Evolutionary conservation across 2,888 invertebrate genomes (phyloP).

Genomic region (Bellardia bayeri): DNA sequence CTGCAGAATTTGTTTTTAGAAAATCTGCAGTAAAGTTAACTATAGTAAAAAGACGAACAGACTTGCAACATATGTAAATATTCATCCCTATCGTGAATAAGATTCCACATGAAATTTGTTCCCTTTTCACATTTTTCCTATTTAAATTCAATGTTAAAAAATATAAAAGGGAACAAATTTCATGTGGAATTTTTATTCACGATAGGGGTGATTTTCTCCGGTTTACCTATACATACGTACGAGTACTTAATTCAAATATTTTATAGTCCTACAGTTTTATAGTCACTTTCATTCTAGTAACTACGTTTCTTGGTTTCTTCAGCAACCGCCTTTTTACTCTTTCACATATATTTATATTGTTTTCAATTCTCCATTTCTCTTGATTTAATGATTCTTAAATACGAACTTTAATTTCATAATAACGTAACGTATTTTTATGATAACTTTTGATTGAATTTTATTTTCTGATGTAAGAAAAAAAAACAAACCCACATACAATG

Average conservation of each 20-base stretch:
- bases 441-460: constrained; percentile 39
- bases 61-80: too few relatives aligned
- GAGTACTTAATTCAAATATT: not conserved
- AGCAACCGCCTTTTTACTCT: not conserved
- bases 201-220: too few relatives aligned
- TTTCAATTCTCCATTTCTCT: constrained; percentile 1
- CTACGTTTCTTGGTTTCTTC: not conserved
- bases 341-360: not conserved
- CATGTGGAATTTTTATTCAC: too few relatives aligned
- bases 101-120: too few relatives aligned
- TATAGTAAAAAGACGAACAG: too few relatives aligned
- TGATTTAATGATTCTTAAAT: constrained; percentile 18
- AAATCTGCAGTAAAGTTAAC: too few relatives aligned
- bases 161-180: too few relatives aligned
- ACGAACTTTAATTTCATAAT: constrained; percentile 54
- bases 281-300: not conserved
- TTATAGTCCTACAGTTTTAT: not conserved
- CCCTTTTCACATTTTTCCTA: too few relatives aligned
- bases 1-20: too few relatives aligned
- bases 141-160: too few relatives aligned
- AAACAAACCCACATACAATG: constrained; percentile 55
- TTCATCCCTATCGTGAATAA: too few relatives aligned
- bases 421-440: constrained; percentile 57
- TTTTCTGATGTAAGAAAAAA: constrained; percentile 12
- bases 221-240: too few relatives aligned